Evolutionary conservation across 2,888 invertebrate species (phyloP), one percentile per base, ranked within the genome.

Genomic region (Athripsodes cinereus): DNA sequence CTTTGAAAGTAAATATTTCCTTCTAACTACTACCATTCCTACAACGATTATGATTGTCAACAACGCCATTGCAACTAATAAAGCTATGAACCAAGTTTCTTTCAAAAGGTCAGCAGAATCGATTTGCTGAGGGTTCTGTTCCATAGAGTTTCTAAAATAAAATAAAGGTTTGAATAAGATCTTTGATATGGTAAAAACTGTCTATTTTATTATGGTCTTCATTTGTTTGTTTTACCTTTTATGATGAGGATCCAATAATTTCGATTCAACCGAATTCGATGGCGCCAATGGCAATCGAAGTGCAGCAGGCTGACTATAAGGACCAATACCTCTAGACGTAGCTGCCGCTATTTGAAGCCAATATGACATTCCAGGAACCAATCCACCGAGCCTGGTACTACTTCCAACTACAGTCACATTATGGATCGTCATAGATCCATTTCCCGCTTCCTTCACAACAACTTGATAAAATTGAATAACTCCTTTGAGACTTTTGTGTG

Each of bases 31-130:
- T 68, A 92, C 81, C 79, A 91, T 90, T 48, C 90, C 87, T 65
- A 86, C 87, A 72, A 94, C 87, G 66, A 92, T 83, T 66, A 92
- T 81, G 67, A 92, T 82, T 81, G 92, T 88, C 59, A 92, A 83
- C 69, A 91, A 85, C 65, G 93, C 82, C 73, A 92, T 87, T 66
- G 90, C 88, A 66, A 91, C 91, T 66, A 94, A 81, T 65, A 91
- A 80, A 64, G 89, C 87, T 74, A 94, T 88, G 77, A 94, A 92
- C 93, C 93, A 93, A 53, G 91, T 89, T 78, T 92, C 90, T 64
- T 88, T 87, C 66, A 90, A 82, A 69, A 89, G 86, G 72, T 89
- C 88, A 67, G 87, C 85, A 64, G 86, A 82, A 68, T 63, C 63
- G 21, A 63, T 54, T 46, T 63, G 61, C 18, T 55, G 63, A 6